Base-by-base conservation (phyloP, 1,140 invertebrate genomes). In the Colletes gigas region DNA sequence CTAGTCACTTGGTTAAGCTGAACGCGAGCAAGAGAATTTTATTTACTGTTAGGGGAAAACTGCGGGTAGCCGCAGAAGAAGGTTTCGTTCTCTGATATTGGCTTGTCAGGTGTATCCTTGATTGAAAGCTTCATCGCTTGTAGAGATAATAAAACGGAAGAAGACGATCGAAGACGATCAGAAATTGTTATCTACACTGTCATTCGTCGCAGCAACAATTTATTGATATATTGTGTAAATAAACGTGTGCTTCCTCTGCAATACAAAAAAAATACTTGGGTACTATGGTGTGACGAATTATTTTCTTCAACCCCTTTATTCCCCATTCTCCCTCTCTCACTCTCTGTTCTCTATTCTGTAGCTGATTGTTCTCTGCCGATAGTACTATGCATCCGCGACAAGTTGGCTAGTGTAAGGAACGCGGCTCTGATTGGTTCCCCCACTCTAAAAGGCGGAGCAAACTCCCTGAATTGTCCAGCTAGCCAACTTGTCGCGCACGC, bases 201-300 rank as follows among this genome's bases (percentile, higher is more conserved):
- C 76, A 47, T 41, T 72, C 30, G 60, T 70, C 54, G 83, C 80
- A 86, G 82, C 88, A 83, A 77, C 81, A 81, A 88, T 78, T 83
- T 80, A 87, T 83, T 88, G 84, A 90, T 90, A 88, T 92, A 86
- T 76, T 89, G 86, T 92, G 91, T 92, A 93, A 93, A 93, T 93
- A 92, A 93, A 93, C 62, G 87, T 92, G 90, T 92, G 92, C 91
- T 93, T 92, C 87, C 88, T 92, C 87, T 91, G 88, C 79, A 90
- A 89, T 83, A 85, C 75, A 87, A 87, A 86, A 83, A 88, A 86
- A 47, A 47, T 84, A 88, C 79, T 88, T 91, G 73, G 86, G 88
- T 87, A 81, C 67, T 82, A 86, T 86, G 89, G 89, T 91, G 82
- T 90, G 86, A 88, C 78, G 41, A 82, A 65, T 87, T 88, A 85